phyloP scores from a whole-genome alignment of 1,140 invertebrate genomes.

The Drosophila watanabei region DNA sequence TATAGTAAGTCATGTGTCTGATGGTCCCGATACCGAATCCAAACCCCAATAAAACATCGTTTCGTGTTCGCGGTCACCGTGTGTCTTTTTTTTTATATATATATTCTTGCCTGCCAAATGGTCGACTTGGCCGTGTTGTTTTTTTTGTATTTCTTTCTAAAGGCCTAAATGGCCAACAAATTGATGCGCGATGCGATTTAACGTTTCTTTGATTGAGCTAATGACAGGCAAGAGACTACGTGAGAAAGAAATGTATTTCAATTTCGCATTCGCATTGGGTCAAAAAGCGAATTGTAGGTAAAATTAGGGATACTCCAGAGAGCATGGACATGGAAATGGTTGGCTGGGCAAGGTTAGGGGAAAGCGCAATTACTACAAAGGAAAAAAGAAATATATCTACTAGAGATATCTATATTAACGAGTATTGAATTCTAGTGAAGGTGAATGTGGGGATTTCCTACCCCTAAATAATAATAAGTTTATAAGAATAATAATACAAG shows the following conservation, averaged over 20 bases:
- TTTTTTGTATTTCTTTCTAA: slow-evolving; percentile 9
- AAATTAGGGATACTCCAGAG: slow-evolving; percentile 3
- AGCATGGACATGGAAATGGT: not conserved
- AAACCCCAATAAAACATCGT: slow-evolving; percentile 34
- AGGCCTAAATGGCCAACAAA: slow-evolving; percentile 73
- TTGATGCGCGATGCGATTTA: slow-evolving; percentile 79
- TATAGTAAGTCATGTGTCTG: slow-evolving; percentile 49
- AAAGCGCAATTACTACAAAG: not conserved
- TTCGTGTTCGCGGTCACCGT: slow-evolving; percentile 50
- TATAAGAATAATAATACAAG: not conserved
- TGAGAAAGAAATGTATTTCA: slow-evolving; percentile 85
- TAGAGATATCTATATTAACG: not conserved
- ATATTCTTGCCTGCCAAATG: slow-evolving; percentile 52
- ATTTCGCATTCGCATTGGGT: slow-evolving; percentile 82
- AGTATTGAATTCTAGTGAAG: not conserved
- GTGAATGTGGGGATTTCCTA: not conserved
- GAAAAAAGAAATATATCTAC: not conserved
- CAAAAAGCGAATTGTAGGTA: slow-evolving; percentile 40
- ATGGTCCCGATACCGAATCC: slow-evolving; percentile 31
- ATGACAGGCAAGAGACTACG: slow-evolving; percentile 79
- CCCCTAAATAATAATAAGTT: not conserved
- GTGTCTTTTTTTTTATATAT: slow-evolving; percentile 25
- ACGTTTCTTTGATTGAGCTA: slow-evolving; percentile 83
- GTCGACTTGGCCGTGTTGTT: slow-evolving; percentile 31
- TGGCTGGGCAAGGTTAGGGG: slow-evolving; percentile 23